Conservation (phyloP, 2,888 invertebrate species). For the Torymus auratus region DNA sequence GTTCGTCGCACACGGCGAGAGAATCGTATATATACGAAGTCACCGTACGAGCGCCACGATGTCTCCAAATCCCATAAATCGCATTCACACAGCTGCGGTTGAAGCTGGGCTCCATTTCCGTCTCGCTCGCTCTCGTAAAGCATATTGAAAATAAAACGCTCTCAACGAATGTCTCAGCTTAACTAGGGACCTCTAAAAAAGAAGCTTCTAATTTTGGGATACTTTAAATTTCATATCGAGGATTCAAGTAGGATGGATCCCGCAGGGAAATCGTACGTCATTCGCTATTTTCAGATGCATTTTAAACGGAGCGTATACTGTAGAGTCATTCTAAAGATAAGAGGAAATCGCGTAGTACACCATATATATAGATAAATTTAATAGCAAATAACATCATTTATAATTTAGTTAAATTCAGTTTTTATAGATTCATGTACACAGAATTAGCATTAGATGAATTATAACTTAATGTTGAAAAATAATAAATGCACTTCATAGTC, state of each 20-base stretch:
- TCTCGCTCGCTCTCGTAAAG: constrained; percentile 19
- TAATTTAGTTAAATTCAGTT: too few species aligned
- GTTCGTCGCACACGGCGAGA: neutral
- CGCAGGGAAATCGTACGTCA: constrained; percentile 1
- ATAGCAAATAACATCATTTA: too few species aligned
- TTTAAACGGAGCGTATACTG: neutral
- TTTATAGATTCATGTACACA: too few species aligned
- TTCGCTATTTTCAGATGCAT: constrained; percentile 2
- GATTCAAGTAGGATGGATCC: neutral
- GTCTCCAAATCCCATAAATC: constrained; percentile 26
- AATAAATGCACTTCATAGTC: too few species aligned
- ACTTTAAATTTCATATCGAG: constrained; percentile 16
- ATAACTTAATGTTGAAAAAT: too few species aligned
- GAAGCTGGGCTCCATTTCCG: neutral
- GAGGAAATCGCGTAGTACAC: too few species aligned
- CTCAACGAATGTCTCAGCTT: neutral
- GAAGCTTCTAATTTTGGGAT: constrained; percentile 25
- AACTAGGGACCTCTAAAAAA: constrained; percentile 16
- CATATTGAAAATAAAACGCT: constrained; percentile 31
- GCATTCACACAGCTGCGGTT: constrained; percentile 33
- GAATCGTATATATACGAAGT: neutral
- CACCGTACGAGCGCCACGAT: neutral
- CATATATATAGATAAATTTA: too few species aligned
- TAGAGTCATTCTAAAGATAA: too few species aligned
- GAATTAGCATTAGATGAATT: too few species aligned